Evolutionary conservation across 30 jellyfish, hydroid and myxozoan genomes (phyloP).

Genomic region (Aurelia coerulea): DNA sequence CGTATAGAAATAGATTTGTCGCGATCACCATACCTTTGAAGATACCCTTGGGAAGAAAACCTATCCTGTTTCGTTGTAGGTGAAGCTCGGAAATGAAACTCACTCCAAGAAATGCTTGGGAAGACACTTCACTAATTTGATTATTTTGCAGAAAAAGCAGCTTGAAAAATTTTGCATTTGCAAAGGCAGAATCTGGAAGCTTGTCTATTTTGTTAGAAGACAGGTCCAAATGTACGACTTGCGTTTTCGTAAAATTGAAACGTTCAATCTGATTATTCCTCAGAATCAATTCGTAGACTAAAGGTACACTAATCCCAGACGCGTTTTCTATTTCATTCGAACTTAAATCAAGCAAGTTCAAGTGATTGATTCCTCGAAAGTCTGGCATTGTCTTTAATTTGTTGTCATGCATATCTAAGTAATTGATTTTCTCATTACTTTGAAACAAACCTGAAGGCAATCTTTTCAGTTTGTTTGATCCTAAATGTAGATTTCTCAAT

Average conservation of each 20-base stretch:
- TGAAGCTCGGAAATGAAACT: constrained; percentile 2
- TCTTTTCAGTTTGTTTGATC: no score
- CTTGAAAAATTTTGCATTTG: neutral
- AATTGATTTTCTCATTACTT: no score
- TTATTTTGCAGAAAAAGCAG: constrained; percentile 29
- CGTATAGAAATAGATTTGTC: constrained; percentile 10
- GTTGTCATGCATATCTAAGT: no score
- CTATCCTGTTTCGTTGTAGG: constrained; percentile 16
- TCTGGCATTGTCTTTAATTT: no score
- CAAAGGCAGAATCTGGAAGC: constrained; percentile 32
- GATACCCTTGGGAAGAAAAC: neutral
- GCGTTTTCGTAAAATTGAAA: constrained; percentile 1
- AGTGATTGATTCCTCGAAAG: no score
- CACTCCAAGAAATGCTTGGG: constrained; percentile 47
- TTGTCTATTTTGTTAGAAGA: constrained; percentile 19
- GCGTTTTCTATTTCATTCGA: constrained; percentile 7
- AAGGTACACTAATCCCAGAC: neutral
- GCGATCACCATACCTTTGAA: constrained; percentile 19
- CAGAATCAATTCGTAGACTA: neutral
- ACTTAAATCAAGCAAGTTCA: neutral
- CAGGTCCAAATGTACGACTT: constrained; percentile 10
- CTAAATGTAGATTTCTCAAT: neutral
- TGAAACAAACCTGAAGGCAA: no score
- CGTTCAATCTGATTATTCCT: constrained; percentile 19
- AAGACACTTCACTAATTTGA: constrained; percentile 28